These are phyloP conservation scores for Gnatocerus cornutus DNA, from an alignment of 2,888 invertebrate species.

Conservation along the genomic window DNA sequence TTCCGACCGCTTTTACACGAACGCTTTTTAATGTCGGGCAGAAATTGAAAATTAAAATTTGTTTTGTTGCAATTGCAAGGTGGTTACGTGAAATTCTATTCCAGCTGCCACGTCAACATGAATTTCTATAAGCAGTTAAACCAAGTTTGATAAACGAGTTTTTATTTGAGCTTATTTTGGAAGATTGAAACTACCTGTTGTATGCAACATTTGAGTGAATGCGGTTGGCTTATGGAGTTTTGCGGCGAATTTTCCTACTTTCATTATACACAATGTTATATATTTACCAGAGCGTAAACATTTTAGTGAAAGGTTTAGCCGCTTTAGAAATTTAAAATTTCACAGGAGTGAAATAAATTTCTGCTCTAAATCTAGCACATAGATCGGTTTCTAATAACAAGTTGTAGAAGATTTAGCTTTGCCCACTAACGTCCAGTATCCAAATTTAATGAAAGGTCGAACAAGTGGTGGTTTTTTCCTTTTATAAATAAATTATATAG, in stretches of 20 bases:
- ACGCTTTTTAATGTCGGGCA: slow-evolving; percentile 17
- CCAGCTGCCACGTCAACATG: neutral
- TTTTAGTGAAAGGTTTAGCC: slow-evolving; percentile 6
- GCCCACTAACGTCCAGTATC: slow-evolving; percentile 17
- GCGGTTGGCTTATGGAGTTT: slow-evolving; percentile 8
- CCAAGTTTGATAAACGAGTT: neutral
- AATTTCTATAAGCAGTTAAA: slow-evolving; percentile 1
- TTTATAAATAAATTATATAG: slow-evolving; percentile 42
- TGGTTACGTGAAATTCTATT: slow-evolving; percentile 15
- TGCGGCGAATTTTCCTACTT: slow-evolving; percentile 8
- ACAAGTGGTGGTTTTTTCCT: slow-evolving; percentile 28
- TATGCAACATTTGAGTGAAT: neutral
- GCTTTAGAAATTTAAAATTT: slow-evolving; percentile 11
- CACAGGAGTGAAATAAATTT: neutral
- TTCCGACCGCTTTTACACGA: slow-evolving; percentile 28
- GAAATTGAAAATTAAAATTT: slow-evolving; percentile 19
- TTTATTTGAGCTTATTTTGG: neutral
- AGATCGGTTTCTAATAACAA: too few relatives aligned
- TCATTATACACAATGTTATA: slow-evolving; percentile 10
- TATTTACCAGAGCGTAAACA: slow-evolving; percentile 14
- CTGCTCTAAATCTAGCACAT: neutral
- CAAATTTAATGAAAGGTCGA: slow-evolving; percentile 27
- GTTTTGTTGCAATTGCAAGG: neutral
- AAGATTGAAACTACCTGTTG: neutral
- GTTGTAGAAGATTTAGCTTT: neutral